Conservation (phyloP, 1,140 invertebrate species). For the Periplaneta americana region DNA sequence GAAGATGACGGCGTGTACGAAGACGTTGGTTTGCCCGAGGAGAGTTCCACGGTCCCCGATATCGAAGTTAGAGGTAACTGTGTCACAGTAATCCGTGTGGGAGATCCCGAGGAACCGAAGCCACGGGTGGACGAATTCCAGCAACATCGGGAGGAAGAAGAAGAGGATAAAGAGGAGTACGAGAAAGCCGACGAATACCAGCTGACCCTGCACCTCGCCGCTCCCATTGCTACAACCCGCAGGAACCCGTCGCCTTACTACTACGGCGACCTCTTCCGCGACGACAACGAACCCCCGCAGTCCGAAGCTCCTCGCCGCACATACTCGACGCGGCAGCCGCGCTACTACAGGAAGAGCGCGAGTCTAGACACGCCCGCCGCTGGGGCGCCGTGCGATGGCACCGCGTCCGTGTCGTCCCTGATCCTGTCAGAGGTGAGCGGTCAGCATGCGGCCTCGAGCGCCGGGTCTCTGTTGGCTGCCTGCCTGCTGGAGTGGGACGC, state of each 20-base stretch:
- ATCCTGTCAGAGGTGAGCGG: constrained; percentile 57
- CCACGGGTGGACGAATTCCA: background rate
- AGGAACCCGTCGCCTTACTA: constrained; percentile 66
- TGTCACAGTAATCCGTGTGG: constrained; percentile 10
- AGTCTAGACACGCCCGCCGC: constrained; percentile 55
- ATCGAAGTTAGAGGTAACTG: background rate
- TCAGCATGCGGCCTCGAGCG: background rate
- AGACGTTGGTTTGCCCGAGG: constrained; percentile 9
- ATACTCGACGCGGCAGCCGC: background rate
- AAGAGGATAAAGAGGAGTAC: too few species aligned
- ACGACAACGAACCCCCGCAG: constrained; percentile 40
- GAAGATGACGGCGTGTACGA: constrained; percentile 15
- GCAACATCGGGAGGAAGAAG: background rate
- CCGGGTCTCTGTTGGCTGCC: constrained; percentile 8
- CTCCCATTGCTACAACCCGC: background rate
- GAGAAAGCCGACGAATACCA: background rate
- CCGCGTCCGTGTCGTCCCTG: constrained; percentile 36
- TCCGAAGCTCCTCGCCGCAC: background rate
- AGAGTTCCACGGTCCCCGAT: background rate
- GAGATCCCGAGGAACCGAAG: background rate
- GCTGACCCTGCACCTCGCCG: background rate
- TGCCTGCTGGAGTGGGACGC: constrained; percentile 42
- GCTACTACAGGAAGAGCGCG: constrained; percentile 47
- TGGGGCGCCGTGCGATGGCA: constrained; percentile 23
- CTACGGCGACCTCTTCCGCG: constrained; percentile 61